Conservation (phyloP, 2,113 vertebrate species). For the Numenius arquata region DNA sequence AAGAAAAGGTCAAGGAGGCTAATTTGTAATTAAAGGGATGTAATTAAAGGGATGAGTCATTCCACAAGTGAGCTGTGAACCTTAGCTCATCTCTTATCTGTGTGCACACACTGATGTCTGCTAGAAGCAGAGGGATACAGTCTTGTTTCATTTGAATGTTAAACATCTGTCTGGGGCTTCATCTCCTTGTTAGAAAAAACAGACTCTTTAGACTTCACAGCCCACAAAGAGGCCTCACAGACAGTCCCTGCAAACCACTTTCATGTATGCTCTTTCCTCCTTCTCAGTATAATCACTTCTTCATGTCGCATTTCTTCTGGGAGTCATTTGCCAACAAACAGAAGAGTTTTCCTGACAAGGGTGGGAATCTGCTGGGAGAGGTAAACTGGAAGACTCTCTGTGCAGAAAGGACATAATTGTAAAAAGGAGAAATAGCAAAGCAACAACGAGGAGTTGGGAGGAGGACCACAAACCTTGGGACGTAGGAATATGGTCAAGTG, state of each 20-base stretch:
- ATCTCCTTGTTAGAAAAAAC: neutral
- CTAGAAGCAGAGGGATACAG: neutral
- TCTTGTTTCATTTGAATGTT: neutral
- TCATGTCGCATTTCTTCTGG: neutral
- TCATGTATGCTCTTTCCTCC: neutral
- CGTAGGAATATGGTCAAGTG: neutral
- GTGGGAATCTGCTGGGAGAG: neutral
- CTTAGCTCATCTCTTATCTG: constrained; percentile 2
- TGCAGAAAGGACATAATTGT: neutral
- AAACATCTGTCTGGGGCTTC: neutral
- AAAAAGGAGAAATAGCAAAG: neutral
- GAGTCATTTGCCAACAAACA: neutral
- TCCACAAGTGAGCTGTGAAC: constrained; percentile 11
- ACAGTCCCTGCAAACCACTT: neutral
- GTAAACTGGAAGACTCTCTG: accelerated
- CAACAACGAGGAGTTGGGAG: neutral
- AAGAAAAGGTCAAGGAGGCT: constrained; percentile 51
- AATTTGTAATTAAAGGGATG: constrained; percentile 56
- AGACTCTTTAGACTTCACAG: neutral
- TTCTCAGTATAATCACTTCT: neutral
- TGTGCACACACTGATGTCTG: neutral
- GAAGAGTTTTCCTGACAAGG: neutral
- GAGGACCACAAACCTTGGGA: neutral
- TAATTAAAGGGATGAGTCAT: constrained; percentile 57
- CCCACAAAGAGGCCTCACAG: neutral